Conservation (phyloP, 2,113 vertebrate species). For the Psilopsiagon aurifrons region DNA sequence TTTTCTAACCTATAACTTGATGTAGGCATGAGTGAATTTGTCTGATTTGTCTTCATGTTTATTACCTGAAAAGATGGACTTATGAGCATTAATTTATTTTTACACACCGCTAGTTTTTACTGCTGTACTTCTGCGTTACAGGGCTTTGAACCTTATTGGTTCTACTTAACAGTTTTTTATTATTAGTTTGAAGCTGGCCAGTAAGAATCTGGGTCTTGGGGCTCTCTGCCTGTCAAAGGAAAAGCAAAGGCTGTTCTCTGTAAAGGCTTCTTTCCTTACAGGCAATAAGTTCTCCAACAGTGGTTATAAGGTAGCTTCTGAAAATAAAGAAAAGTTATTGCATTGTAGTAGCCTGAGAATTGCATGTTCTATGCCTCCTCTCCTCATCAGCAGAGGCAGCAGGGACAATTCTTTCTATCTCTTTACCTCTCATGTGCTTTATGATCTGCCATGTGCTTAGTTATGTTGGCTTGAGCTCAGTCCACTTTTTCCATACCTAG, state of each 20-base stretch:
- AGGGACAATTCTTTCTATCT: not conserved
- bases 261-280: not conserved
- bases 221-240: not conserved
- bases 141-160: not conserved
- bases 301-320: not conserved
- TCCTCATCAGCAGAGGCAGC: not conserved
- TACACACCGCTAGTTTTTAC: not conserved
- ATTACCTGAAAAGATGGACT: not conserved
- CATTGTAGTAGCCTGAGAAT: not conserved
- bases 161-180: not conserved
- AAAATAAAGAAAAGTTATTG: not conserved
- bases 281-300: not conserved
- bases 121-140: not conserved
- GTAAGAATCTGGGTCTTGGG: not conserved
- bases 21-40: not conserved
- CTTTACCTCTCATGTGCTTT: not conserved
- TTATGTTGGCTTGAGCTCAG: not conserved
- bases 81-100: not conserved
- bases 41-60: not conserved
- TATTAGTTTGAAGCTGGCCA: not conserved
- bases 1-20: not conserved
- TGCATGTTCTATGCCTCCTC: rapidly evolving
- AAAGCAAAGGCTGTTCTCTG: not conserved
- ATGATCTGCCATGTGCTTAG: not conserved
- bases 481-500: not conserved